Conservation (phyloP, 2,888 invertebrate genomes). For the Elegia similella region DNA sequence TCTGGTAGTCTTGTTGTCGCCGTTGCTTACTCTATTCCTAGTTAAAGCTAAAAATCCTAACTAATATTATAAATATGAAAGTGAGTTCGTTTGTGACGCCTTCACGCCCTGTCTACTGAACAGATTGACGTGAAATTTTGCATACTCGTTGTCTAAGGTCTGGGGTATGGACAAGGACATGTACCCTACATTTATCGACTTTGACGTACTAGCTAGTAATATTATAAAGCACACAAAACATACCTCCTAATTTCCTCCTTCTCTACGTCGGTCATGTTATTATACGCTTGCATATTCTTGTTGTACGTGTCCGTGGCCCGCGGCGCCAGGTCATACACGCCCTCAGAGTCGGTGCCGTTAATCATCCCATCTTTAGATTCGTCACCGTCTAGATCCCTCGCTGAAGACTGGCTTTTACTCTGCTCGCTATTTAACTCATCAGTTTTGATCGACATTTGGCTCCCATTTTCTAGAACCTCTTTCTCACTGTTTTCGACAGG, state of each 20-base stretch:
- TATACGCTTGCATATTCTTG: constrained; percentile 74
- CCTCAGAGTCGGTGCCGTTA: constrained; percentile 66
- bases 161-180: too few relatives aligned
- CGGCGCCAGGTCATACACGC: constrained; percentile 70
- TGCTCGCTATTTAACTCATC: constrained; percentile 67
- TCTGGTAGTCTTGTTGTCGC: too few relatives aligned
- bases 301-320: constrained; percentile 69
- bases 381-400: constrained; percentile 45
- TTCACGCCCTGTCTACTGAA: too few relatives aligned
- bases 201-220: too few relatives aligned
- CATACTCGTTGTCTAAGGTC: too few relatives aligned
- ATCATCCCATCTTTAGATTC: constrained; percentile 56
- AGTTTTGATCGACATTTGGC: constrained; percentile 66
- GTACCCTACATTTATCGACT: too few relatives aligned
- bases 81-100: too few relatives aligned
- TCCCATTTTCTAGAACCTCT: constrained; percentile 61
- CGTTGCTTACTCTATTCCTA: too few relatives aligned
- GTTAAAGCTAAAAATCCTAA: too few relatives aligned
- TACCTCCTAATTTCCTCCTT: constrained; percentile 74
- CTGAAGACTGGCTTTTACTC: constrained; percentile 50
- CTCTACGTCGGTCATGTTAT: constrained; percentile 67
- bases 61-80: too few relatives aligned
- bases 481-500: constrained; percentile 49
- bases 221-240: constrained; percentile 25
- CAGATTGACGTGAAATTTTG: too few relatives aligned